Evolutionary conservation across 2,888 invertebrate species (phyloP).

Genomic region (Acrocera orbiculus): DNA sequence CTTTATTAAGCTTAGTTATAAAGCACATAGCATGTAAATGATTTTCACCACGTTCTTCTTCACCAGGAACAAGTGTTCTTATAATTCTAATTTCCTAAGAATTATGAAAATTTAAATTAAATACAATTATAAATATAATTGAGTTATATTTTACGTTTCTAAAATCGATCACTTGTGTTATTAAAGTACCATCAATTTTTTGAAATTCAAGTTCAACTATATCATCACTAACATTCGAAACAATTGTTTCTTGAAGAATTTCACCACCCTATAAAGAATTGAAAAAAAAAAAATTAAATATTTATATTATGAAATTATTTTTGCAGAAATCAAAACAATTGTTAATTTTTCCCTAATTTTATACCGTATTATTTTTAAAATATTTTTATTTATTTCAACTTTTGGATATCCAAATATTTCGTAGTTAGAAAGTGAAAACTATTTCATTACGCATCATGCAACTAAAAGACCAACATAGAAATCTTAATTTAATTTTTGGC

Average conservation of each 20-base stretch:
- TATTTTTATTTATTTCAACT: too few species aligned
- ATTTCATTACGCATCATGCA: too few species aligned
- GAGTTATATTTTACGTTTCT: conserved; percentile 52
- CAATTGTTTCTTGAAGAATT: conserved; percentile 80
- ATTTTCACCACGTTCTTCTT: conserved; percentile 80
- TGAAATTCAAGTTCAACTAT: conserved; percentile 77
- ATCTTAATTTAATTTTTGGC: too few species aligned
- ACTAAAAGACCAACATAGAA: too few species aligned
- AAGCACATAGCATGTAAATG: conserved; percentile 85
- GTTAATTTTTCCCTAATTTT: too few species aligned
- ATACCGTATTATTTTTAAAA: too few species aligned
- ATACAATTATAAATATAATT: neutral
- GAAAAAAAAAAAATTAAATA: too few species aligned
- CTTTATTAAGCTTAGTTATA: conserved; percentile 73
- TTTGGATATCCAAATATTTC: too few species aligned
- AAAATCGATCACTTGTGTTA: conserved; percentile 87
- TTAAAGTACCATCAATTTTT: conserved; percentile 75
- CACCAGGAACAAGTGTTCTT: conserved; percentile 72
- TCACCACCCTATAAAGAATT: conserved; percentile 74
- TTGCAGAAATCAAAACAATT: too few species aligned
- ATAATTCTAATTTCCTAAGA: conserved; percentile 79
- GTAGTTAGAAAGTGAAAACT: too few species aligned
- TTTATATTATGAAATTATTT: too few species aligned
- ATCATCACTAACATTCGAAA: conserved; percentile 80
- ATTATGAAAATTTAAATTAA: conserved; percentile 4